Evolutionary conservation across 2,113 vertebrate genomes (phyloP), one percentile per base, ranked within the genome.

Genomic region (Motacilla alba): DNA sequence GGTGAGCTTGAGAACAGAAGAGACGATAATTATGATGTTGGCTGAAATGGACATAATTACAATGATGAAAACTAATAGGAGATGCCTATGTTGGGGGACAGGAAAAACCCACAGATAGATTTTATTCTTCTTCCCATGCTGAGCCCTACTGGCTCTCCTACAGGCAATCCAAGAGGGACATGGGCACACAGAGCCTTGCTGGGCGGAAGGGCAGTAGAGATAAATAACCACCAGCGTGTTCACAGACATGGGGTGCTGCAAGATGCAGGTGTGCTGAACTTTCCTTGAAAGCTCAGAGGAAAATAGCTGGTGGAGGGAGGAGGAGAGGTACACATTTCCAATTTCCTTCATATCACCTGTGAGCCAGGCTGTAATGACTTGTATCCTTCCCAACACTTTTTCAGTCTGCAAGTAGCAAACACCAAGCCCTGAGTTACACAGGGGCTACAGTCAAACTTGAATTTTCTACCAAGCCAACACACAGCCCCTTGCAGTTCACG

Each of bases 21-120:
- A 39, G 15, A 30, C 0, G 0, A 12, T 52, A 77, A 39, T 52
- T 37, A 41, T 2, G 8, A 43, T 63, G 10, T 62, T 62, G 24
- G 22, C 58, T 83, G 63, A 84, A 81, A 64, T 13, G 7, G 30
- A 1, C 3, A 43, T 59, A 64, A 47, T 69, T n/a, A n/a, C 16
- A 49, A 55, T 58, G 49, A 47, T 35, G 55, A 47, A 76, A 73
- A 68, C 50, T 27, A 68, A 56, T 4, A 37, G 30, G 24, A 84
- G 41, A 35, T 30, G 27, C n/a, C 37, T 78, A 5, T 20, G 6
- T 1, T 56, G 31, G 4, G 13, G 4, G 2, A 77, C 41, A 59
- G 43, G 44, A 27, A 82, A 75, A 33, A 70, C 13, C 3, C 3
- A 9, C 4, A 12, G 37, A 14, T 7, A 68, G 16, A 44, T 53